Evolutionary conservation across 2,888 invertebrate genomes (phyloP), one percentile per base, ranked within the genome.

Genomic region (Andrena dorsata): DNA sequence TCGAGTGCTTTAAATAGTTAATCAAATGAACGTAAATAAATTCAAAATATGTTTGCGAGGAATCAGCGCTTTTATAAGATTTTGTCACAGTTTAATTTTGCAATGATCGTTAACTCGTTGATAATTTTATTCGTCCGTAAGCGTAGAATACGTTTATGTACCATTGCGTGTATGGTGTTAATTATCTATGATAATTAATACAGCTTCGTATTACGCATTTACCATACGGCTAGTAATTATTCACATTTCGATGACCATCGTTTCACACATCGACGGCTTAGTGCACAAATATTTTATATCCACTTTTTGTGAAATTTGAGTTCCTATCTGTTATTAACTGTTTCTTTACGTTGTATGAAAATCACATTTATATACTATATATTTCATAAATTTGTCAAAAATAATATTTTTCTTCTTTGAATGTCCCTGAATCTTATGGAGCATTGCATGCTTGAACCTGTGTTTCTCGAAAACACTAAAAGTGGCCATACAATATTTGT

Each of bases 111-210:
- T 76, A 76, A 56, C 66, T 63, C 32, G 63, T 47, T 76, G 72
- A 71, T 64, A 66, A 41, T 53, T 60, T 72, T 83, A 81, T 82
- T 80, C 69, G 79, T 66, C 49, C 63, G 73, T 77, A 66, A 64
- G 53, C 23, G 28, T 28, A 32, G 26, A 60, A 30, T 61, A 68
- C 26, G 51, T 51, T 30, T 41, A 41, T 41, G 41, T 41, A 41
- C 41, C 41, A 41, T 13, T 41, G 13, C 66, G 41, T 47, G 30
- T 60, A 65, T 58, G 56, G 77, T 78, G 77, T 85, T 80, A 87
- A 91, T 91, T 91, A 91, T 89, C 88, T 86, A 89, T 89, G 90
- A 88, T 91, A 91, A 91, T 92, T 91, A 91, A 91, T 90, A 90
- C 89, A 87, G 88, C 76, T 82, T 77, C 76, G 82, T 82, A 84